Conservation (phyloP, 1,140 invertebrate genomes). For the Acromyrmex charruanus region DNA sequence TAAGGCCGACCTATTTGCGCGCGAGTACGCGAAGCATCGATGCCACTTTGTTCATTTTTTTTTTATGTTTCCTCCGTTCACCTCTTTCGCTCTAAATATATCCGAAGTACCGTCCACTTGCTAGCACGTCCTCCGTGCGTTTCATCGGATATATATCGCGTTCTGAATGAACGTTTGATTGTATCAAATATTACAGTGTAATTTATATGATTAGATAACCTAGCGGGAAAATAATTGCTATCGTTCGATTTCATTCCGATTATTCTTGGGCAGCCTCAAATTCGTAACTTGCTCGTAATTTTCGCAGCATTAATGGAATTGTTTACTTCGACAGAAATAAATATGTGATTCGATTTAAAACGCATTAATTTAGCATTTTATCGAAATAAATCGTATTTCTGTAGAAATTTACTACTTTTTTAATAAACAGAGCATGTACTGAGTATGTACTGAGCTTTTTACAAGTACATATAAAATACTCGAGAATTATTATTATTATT, state of each 20-base stretch:
- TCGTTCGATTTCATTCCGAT: conserved; percentile 24
- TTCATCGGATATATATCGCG: conserved; percentile 27
- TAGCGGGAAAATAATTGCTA: conserved; percentile 36
- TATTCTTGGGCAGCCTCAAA: background rate
- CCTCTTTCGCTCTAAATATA: conserved; percentile 69
- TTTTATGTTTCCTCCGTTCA: conserved; percentile 40
- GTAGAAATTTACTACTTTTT: background rate
- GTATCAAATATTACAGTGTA: background rate
- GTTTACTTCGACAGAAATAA: conserved; percentile 17
- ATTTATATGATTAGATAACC: conserved; percentile 33
- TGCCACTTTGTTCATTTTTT: conserved; percentile 18
- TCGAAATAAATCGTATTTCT: background rate
- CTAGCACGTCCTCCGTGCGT: conserved; percentile 19
- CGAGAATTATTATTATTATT: background rate
- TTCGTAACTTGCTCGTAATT: background rate
- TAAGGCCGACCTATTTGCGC: conserved; percentile 42
- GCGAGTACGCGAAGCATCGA: conserved; percentile 40
- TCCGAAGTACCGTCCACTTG: conserved; percentile 43
- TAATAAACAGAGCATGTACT: background rate
- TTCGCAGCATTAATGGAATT: background rate
- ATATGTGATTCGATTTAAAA: background rate
- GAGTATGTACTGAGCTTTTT: background rate
- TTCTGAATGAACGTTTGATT: conserved; percentile 32
- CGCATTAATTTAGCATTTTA: conserved; percentile 10
- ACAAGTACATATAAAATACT: conserved; percentile 4